Conservation (phyloP, 2,888 invertebrate species). For the Noctuana brunneofusca region DNA sequence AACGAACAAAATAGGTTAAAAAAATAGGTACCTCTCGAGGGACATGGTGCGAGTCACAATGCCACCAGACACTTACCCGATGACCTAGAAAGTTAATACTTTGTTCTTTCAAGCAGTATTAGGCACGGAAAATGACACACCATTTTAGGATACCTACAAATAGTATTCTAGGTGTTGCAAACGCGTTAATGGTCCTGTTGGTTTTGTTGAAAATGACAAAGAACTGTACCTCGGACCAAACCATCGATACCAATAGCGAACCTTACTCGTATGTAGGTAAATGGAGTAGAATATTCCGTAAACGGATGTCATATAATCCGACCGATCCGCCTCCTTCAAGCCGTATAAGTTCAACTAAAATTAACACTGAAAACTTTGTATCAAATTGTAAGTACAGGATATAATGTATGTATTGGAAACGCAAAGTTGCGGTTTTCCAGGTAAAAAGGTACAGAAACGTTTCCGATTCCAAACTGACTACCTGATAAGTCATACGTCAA, state of each 20-base stretch:
- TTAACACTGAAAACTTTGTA: neutral
- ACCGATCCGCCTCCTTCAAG: slow-evolving; percentile 3
- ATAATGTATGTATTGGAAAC: neutral
- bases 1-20: too few species aligned
- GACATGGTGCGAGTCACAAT: slow-evolving; percentile 1
- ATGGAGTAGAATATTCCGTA: slow-evolving; percentile 16
- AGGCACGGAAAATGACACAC: neutral
- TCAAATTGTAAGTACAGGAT: neutral
- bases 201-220: too few species aligned
- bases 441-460: too few species aligned
- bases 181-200: neutral
- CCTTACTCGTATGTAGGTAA: neutral
- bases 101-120: slow-evolving; percentile 19
- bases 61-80: neutral
- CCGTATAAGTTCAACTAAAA: slow-evolving; percentile 9
- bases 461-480: neutral
- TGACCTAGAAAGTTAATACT: slow-evolving; percentile 25
- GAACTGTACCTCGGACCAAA: too few species aligned
- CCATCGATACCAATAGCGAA: too few species aligned
- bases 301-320: slow-evolving; percentile 14
- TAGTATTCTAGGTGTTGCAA: neutral
- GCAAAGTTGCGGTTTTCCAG: neutral
- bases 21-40: slow-evolving; percentile 1
- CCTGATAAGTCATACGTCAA: too few species aligned
- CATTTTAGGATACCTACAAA: neutral